Conservation (phyloP, 2,797 vertebrate genomes). For the Alfaro cultratus region DNA sequence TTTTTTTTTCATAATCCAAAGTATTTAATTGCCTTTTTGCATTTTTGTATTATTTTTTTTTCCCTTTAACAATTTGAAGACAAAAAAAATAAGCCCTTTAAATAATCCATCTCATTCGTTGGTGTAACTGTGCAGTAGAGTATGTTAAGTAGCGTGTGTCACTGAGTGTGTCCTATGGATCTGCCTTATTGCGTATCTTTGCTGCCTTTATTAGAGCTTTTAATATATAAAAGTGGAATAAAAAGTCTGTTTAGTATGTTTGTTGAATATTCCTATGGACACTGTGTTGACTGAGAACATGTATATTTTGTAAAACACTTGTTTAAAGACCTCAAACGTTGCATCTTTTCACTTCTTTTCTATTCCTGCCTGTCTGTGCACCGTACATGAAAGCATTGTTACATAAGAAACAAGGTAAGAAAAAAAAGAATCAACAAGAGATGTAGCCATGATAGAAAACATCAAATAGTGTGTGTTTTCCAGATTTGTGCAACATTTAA, state of each 20-base stretch:
- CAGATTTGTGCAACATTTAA: conserved; percentile 51
- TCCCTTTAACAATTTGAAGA: conserved; percentile 42
- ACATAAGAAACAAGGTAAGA: conserved; percentile 15
- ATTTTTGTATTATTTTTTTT: not conserved
- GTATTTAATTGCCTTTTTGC: not conserved
- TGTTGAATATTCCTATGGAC: conserved; percentile 74
- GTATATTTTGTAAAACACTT: conserved; percentile 73
- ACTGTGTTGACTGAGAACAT: conserved; percentile 63
- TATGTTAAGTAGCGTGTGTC: conserved; percentile 61
- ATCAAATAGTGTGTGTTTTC: conserved; percentile 46
- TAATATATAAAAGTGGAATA: conserved; percentile 73
- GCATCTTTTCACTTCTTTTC: conserved; percentile 48
- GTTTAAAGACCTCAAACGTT: conserved; percentile 69
- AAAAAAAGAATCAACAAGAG: conserved; percentile 43
- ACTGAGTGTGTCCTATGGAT: conserved; percentile 79
- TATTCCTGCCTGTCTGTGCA: conserved; percentile 43
- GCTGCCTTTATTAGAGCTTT: conserved; percentile 90
- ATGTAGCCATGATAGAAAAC: conserved; percentile 61
- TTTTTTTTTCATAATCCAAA: conserved; percentile 16
- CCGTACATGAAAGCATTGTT: conserved; percentile 1
- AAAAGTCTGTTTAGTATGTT: conserved; percentile 72
- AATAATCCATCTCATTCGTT: conserved; percentile 71
- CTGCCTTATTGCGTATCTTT: conserved; percentile 92
- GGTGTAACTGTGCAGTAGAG: conserved; percentile 68
- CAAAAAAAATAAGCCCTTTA: conserved; percentile 77